Conservation (phyloP, 2,888 invertebrate genomes). For the Andrena bucephala region DNA sequence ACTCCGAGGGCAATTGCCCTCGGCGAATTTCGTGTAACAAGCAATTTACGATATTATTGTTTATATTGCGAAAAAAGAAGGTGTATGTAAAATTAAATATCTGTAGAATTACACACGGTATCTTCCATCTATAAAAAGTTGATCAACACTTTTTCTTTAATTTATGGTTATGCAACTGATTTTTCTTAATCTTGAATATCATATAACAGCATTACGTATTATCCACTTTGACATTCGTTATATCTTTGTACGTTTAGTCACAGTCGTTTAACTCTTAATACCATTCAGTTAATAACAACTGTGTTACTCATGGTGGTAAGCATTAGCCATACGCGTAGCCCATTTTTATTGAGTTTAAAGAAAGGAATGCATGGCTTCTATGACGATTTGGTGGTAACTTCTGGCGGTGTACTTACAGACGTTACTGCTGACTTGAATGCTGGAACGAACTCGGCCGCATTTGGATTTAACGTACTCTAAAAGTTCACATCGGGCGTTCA, state of each 20-base stretch:
- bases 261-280: slow-evolving; percentile 77
- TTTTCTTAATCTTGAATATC: slow-evolving; percentile 65
- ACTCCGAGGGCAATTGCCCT: slow-evolving; percentile 21
- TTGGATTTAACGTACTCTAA: slow-evolving; percentile 92
- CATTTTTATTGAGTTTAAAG: slow-evolving; percentile 70
- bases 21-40: slow-evolving; percentile 56
- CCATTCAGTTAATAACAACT: slow-evolving; percentile 73
- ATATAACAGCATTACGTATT: slow-evolving; percentile 65
- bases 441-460: slow-evolving; percentile 95
- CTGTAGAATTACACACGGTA: slow-evolving; percentile 62
- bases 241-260: slow-evolving; percentile 74
- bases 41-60: slow-evolving; percentile 52
- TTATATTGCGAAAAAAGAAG: slow-evolving; percentile 40
- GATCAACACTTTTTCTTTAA: slow-evolving; percentile 57
- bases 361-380: slow-evolving; percentile 76
- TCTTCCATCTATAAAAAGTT: slow-evolving; percentile 69
- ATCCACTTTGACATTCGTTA: slow-evolving; percentile 66
- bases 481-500: slow-evolving; percentile 78
- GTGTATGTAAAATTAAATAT: slow-evolving; percentile 59
- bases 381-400: slow-evolving; percentile 81
- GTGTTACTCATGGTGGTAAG: slow-evolving; percentile 72
- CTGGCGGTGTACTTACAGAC: slow-evolving; percentile 77
- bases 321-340: slow-evolving; percentile 74
- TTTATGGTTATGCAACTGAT: slow-evolving; percentile 69
- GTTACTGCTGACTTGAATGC: slow-evolving; percentile 76